Conservation (phyloP, 2,888 invertebrate species). For the Mimachlamys varia region DNA sequence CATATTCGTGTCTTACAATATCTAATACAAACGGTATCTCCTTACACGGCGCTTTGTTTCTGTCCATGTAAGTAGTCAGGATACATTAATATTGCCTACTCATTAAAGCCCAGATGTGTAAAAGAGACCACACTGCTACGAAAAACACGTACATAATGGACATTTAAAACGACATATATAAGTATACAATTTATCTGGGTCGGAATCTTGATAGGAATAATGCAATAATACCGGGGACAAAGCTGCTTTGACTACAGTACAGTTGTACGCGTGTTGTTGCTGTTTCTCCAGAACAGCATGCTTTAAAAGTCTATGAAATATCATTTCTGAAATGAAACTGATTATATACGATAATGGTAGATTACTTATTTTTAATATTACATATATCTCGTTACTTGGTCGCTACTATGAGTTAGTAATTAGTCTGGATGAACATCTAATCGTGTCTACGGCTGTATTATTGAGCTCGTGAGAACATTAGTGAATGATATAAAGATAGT, state of each 20-base stretch:
- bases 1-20: neutral
- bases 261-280: neutral
- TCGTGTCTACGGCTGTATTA: neutral
- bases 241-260: neutral
- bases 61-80: neutral
- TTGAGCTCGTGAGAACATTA: neutral
- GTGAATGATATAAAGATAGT: neutral
- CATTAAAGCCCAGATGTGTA: neutral
- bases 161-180: neutral
- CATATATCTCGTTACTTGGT: neutral
- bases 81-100: neutral
- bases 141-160: neutral
- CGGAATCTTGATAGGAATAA: neutral
- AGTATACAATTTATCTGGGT: neutral
- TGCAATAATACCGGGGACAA: neutral
- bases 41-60: neutral
- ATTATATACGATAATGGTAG: too few species aligned
- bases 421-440: constrained; percentile 16
- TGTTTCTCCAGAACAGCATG: neutral
- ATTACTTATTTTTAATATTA: neutral
- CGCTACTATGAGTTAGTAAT: neutral
- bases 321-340: neutral
- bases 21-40: neutral
- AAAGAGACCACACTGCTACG: neutral
- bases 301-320: neutral